A percentile compares a stretch with the other conserved stretches of the same genome.
phyloP scores from a whole-genome alignment of 2,888 invertebrate genomes.

The Acronicta aceris region DNA sequence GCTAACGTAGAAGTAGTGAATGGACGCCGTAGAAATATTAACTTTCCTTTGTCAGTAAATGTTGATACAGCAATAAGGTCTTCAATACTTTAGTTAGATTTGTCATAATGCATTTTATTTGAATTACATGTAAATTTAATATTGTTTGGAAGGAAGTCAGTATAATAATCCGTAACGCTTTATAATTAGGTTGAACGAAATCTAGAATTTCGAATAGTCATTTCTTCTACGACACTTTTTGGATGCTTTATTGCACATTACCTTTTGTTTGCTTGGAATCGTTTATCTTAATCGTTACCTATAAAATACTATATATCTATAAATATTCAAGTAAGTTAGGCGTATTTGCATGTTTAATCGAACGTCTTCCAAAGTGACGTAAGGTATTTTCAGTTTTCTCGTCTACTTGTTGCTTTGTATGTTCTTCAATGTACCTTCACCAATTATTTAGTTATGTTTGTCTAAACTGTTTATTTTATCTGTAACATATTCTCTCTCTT shows the following conservation, averaged over 20 bases:
- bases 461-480: constrained; percentile 17
- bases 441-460: constrained; percentile 30
- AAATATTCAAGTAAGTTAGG: constrained; percentile 81
- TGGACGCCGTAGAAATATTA: constrained; percentile 55
- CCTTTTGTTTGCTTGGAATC: constrained; percentile 62
- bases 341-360: constrained; percentile 85
- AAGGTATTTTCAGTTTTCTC: constrained; percentile 68
- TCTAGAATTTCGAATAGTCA: constrained; percentile 83
- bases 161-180: constrained; percentile 87
- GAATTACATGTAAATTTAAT: constrained; percentile 67
- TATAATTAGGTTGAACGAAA: constrained; percentile 88
- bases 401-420: constrained; percentile 43
- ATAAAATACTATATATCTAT: constrained; percentile 71
- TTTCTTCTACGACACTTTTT: constrained; percentile 79
- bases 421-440: constrained; percentile 27
- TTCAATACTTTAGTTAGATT: constrained; percentile 44
- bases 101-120: constrained; percentile 48
- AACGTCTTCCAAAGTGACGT: constrained; percentile 89
- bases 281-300: constrained; percentile 61
- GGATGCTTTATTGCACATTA: constrained; percentile 80
- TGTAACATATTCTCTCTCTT: constrained; percentile 32
- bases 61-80: constrained; percentile 68
- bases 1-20: constrained; percentile 64
- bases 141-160: constrained; percentile 77
- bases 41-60: constrained; percentile 61